Evolutionary conservation across 2,888 invertebrate species (phyloP).

Genomic region (Unio pictorum): DNA sequence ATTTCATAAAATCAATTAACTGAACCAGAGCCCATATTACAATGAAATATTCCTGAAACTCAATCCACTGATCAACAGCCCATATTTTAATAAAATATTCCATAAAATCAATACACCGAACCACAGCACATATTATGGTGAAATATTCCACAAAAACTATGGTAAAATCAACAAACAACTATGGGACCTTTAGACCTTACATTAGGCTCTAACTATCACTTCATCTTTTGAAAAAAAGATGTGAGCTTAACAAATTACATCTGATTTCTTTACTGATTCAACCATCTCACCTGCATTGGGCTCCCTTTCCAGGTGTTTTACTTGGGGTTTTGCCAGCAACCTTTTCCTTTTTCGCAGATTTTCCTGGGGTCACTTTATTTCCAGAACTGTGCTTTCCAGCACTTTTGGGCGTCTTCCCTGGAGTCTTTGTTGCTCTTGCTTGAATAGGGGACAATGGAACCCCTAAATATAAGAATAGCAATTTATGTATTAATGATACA

Average conservation of each 20-base stretch:
- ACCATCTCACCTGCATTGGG: slow-evolving; percentile 28
- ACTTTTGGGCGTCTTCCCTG: slow-evolving; percentile 40
- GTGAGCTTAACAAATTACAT: too few species aligned
- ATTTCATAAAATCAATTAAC: too few species aligned
- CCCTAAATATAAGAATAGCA: background rate
- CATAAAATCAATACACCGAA: too few species aligned
- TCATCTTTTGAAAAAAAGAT: too few species aligned
- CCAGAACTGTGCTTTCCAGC: slow-evolving; percentile 20
- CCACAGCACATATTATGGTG: too few species aligned
- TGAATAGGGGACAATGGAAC: slow-evolving; percentile 19
- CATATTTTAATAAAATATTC: too few species aligned
- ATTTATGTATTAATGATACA: too few species aligned
- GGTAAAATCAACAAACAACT: background rate
- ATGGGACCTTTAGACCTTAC: background rate
- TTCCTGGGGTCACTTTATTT: slow-evolving; percentile 28
- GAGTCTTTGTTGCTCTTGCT: slow-evolving; percentile 35
- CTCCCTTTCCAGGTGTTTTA: slow-evolving; percentile 34
- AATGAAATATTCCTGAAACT: too few species aligned
- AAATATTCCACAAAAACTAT: too few species aligned
- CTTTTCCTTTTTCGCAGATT: slow-evolving; percentile 14
- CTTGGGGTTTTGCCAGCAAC: slow-evolving; percentile 40
- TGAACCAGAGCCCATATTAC: too few species aligned
- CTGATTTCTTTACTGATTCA: slow-evolving; percentile 1
- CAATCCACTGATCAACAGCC: too few species aligned
- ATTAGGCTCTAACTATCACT: slow-evolving; percentile 7